Percentiles rank a stretch among this genome's conserved stretches.
These are phyloP conservation scores for Glossophaga mutica DNA, from an alignment of 2,797 vertebrate genomes.

Conservation along the genomic window DNA sequence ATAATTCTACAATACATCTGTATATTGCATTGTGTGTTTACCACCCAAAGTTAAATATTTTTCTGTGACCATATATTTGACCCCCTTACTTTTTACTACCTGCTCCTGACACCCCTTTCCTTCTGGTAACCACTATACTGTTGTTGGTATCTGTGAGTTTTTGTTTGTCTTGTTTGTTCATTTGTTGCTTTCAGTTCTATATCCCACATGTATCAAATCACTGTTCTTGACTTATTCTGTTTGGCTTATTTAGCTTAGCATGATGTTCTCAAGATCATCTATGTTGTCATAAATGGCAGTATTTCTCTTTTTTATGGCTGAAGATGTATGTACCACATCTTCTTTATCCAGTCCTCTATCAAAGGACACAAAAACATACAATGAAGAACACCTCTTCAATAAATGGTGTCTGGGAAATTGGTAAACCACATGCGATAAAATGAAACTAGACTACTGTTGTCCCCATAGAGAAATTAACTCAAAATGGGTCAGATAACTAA, in stretches of 20 bases:
- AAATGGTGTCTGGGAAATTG: no score
- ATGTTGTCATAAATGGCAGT: background rate
- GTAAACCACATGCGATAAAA: no score
- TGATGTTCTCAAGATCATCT: background rate
- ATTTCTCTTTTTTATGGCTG: background rate
- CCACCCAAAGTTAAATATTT: no score
- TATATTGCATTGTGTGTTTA: background rate
- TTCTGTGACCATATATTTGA: no score
- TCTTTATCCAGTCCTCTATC: background rate
- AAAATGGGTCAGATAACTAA: no score
- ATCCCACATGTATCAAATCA: background rate
- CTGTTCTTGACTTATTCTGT: background rate
- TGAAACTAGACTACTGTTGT: no score
- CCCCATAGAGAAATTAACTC: no score
- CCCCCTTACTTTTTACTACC: no score
- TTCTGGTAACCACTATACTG: no score
- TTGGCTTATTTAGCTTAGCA: background rate
- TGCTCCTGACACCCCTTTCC: no score
- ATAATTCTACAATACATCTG: background rate
- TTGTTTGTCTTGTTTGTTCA: background rate
- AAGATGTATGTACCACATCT: background rate
- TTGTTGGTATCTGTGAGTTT: background rate
- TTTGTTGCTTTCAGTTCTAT: background rate
- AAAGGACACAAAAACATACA: background rate
- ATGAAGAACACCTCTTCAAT: no score